A percentile compares a stretch with the other conserved stretches of the same genome.
These are phyloP conservation scores for Geodia barretti DNA, from an alignment of 37 sponge, comb jelly and placozoan genomes.

Conservation along the genomic window DNA sequence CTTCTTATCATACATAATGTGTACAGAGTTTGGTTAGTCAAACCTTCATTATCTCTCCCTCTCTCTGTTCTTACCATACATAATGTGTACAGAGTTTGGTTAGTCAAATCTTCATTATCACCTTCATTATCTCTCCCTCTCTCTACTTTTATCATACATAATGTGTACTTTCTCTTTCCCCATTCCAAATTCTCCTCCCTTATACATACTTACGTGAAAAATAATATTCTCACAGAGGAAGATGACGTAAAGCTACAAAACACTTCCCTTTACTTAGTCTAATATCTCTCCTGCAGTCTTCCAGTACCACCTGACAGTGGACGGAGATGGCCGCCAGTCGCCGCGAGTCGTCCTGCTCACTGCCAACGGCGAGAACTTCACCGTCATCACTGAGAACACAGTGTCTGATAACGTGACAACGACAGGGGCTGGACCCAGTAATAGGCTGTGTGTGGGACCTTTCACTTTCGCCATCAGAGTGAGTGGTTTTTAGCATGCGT, in stretches of 20 bases:
- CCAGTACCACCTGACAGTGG: constrained; percentile 17
- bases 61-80: no score
- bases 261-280: no score
- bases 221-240: no score
- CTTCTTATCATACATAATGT: no score
- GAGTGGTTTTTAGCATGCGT: background rate
- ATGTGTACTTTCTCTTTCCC: background rate
- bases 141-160: background rate
- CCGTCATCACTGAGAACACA: background rate
- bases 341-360: constrained; percentile 15
- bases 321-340: background rate
- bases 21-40: no score
- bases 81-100: background rate
- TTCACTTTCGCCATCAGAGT: constrained; percentile 39
- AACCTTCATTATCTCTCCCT: no score
- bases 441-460: constrained; percentile 12
- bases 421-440: background rate
- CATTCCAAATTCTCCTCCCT: background rate
- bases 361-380: background rate
- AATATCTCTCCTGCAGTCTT: constrained; percentile 14
- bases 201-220: no score
- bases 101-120: background rate
- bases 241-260: no score
- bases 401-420: background rate
- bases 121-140: constrained; percentile 1